phyloP scores from a whole-genome alignment of 2,113 vertebrate genomes.

The Ictidomys tridecemlineatus region DNA sequence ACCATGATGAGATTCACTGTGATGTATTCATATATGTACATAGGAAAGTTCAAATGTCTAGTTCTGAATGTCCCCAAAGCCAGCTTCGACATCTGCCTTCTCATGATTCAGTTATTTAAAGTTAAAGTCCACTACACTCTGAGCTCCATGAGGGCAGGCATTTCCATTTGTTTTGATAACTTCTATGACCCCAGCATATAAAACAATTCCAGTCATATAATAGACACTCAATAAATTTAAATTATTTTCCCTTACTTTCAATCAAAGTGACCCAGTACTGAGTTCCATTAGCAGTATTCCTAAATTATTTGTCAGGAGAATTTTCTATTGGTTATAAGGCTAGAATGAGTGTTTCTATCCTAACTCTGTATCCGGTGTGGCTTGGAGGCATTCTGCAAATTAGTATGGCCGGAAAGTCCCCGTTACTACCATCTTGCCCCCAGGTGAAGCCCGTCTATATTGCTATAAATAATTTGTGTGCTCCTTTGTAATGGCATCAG shows the following conservation, averaged over 20 bases:
- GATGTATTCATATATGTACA: too few species aligned
- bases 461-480: neutral
- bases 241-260: neutral
- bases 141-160: neutral
- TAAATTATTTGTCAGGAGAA: neutral
- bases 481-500: neutral
- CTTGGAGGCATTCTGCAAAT: neutral
- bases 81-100: neutral
- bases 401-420: too few species aligned
- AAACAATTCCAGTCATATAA: neutral
- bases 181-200: neutral
- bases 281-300: neutral
- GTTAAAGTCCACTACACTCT: neutral
- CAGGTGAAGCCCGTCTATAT: accelerated
- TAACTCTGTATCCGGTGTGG: neutral
- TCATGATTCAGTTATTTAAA: neutral
- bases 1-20: too few species aligned
- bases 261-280: neutral
- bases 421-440: too few species aligned
- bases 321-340: neutral
- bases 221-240: neutral
- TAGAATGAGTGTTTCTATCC: neutral
- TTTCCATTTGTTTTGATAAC: neutral
- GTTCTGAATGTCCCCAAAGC: neutral
- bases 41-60: too few species aligned